Percentiles rank a stretch among this genome's conserved stretches.
These are phyloP conservation scores for Pitta sordida DNA, from an alignment of 2,113 vertebrate genomes.

Conservation along the genomic window DNA sequence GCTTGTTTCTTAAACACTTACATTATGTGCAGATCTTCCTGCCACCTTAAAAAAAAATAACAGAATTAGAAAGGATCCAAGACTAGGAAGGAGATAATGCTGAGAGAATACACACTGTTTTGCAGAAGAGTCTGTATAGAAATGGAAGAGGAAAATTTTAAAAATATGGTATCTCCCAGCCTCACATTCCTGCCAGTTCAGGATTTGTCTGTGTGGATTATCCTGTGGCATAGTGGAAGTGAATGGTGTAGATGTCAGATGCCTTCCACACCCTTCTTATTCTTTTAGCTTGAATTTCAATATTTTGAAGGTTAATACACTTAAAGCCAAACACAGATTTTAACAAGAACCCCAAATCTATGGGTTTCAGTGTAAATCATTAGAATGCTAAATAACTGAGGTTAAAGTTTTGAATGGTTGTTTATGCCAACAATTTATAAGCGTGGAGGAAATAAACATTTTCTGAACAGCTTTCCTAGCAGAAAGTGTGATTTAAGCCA, in stretches of 20 bases:
- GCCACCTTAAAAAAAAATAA: accelerated
- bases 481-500: conserved; percentile 49
- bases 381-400: conserved; percentile 39
- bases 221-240: not conserved
- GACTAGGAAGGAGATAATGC: not conserved
- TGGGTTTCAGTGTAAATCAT: not conserved
- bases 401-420: conserved; percentile 30
- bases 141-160: not conserved
- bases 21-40: not conserved
- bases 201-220: not conserved
- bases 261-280: not conserved
- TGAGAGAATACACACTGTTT: not conserved
- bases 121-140: not conserved
- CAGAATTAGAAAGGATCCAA: not conserved
- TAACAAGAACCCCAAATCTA: not conserved
- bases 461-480: conserved; percentile 38
- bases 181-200: not conserved
- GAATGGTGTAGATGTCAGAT: not conserved
- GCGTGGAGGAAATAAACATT: conserved; percentile 37
- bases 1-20: not conserved
- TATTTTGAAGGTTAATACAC: conserved; percentile 33
- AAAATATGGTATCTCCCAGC: accelerated
- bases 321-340: not conserved
- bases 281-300: conserved; percentile 12
- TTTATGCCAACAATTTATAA: conserved; percentile 41